A percentile compares a stretch with the other conserved stretches of the same genome.
Evolutionary conservation across 2,113 vertebrate species (phyloP).

Genomic region (Limanda limanda): DNA sequence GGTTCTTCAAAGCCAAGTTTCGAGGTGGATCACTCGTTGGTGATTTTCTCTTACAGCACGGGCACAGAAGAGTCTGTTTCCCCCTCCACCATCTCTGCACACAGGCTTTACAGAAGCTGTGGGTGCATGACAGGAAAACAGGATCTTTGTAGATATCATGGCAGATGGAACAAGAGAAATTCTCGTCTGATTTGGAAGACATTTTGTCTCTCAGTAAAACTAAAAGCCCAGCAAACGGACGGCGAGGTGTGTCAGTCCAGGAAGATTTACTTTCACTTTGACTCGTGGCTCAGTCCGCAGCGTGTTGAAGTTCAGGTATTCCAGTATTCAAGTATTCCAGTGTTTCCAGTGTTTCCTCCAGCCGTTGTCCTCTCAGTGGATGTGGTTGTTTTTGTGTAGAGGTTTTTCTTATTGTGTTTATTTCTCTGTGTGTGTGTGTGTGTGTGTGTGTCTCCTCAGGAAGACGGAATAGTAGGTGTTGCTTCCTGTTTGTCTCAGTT

Average conservation of each 20-base stretch:
- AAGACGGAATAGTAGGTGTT: not conserved
- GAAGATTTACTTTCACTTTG: constrained; percentile 49
- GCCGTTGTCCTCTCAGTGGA: not conserved
- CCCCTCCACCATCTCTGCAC: constrained; percentile 42
- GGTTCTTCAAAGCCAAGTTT: constrained; percentile 51
- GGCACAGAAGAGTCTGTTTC: constrained; percentile 7
- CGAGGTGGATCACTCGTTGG: constrained; percentile 30
- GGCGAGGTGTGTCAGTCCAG: not conserved
- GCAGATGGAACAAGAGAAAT: constrained; percentile 49
- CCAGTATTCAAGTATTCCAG: not conserved
- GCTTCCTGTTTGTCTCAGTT: constrained; percentile 34
- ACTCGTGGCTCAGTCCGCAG: not conserved
- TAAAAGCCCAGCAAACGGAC: not conserved
- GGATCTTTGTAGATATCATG: constrained; percentile 13
- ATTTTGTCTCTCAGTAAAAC: constrained; percentile 32
- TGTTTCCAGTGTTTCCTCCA: constrained; percentile 1
- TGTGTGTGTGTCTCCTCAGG: not conserved
- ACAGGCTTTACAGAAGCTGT: constrained; percentile 56
- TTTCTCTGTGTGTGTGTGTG: not conserved
- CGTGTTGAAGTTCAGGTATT: not conserved
- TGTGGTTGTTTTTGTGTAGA: not conserved
- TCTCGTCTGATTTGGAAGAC: constrained; percentile 17
- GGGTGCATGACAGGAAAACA: constrained; percentile 51
- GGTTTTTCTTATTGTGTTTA: not conserved
- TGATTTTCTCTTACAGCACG: constrained; percentile 33